Evolutionary conservation across 2,888 invertebrate genomes (phyloP), one percentile per base, ranked within the genome.

Genomic region (Busseola fusca): DNA sequence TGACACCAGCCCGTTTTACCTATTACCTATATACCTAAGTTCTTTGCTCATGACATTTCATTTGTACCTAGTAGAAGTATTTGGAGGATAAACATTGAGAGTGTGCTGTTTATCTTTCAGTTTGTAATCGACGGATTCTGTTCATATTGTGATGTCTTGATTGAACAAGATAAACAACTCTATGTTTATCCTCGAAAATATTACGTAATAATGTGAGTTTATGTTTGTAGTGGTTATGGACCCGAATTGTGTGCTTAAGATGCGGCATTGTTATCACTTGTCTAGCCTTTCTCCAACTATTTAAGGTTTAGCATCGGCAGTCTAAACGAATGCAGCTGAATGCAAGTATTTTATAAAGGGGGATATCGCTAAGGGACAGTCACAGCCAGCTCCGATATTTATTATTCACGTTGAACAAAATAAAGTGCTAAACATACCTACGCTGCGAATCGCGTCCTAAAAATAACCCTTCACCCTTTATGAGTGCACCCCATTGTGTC

Each of bases 21-120:
- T n/a, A n/a, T n/a, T n/a, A n/a, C n/a, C n/a, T n/a, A n/a, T n/a
- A n/a, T n/a, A n/a, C n/a, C n/a, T n/a, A 81, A 10, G 21, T 1
- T 30, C 30, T 69, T 48, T 18, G 30, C 62, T 63, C 45, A 67
- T 67, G 79, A 74, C 67, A n/a, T 42, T 3, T 9, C 25, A 27
- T 79, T 66, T 74, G 75, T 54, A 21, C 16, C 42, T n/a, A 12
- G 16, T 52, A 30, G 6, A 63, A 52, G 3, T 63, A 34, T n/a
- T 34, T 42, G 18, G 18, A 59, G 30, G n/a, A 45, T 54, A 50
- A 58, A 68, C 25, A 68, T 74, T 63, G 25, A 42, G 70, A 69
- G 77, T 60, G 74, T 75, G 59, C 64, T 63, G 67, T 76, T 74
- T 80, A 34, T 3, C 30, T 48, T 73, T 45, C 73, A 58, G 64